Conservation (phyloP, 2,888 invertebrate species). For the Nemoura dubitans region DNA sequence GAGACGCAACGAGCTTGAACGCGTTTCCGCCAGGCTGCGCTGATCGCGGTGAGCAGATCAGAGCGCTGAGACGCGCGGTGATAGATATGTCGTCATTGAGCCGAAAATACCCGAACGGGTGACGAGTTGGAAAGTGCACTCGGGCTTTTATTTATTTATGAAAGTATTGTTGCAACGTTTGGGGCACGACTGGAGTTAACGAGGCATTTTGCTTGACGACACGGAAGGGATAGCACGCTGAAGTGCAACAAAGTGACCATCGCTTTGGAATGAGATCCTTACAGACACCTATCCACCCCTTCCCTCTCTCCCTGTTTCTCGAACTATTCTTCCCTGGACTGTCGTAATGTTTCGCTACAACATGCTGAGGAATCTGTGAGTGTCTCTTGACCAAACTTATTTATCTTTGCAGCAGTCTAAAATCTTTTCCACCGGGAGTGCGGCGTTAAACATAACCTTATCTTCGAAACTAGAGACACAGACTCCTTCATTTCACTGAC, state of each 20-base stretch:
- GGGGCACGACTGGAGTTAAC: not conserved
- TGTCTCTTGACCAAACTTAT: too few species aligned
- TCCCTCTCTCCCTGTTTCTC: too few species aligned
- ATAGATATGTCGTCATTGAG: too few species aligned
- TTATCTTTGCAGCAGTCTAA: too few species aligned
- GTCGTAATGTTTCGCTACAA: too few species aligned
- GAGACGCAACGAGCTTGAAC: not conserved
- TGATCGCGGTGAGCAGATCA: not conserved
- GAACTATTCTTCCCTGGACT: too few species aligned
- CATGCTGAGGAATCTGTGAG: too few species aligned
- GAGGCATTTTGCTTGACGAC: not conserved
- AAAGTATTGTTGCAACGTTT: not conserved
- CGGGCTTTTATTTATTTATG: not conserved
- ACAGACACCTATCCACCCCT: too few species aligned
- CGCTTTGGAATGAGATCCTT: not conserved
- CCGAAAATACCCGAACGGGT: not conserved
- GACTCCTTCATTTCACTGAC: not conserved
- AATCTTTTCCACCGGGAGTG: not conserved
- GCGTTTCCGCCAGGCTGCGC: not conserved
- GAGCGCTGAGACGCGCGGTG: not conserved
- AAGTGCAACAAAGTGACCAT: not conserved
- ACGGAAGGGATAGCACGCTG: not conserved
- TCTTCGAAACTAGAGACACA: not conserved
- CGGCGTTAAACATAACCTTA: not conserved
- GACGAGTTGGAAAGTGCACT: not conserved